Conservation (phyloP, 2,797 vertebrate species). For the Peromyscus nudipes region DNA sequence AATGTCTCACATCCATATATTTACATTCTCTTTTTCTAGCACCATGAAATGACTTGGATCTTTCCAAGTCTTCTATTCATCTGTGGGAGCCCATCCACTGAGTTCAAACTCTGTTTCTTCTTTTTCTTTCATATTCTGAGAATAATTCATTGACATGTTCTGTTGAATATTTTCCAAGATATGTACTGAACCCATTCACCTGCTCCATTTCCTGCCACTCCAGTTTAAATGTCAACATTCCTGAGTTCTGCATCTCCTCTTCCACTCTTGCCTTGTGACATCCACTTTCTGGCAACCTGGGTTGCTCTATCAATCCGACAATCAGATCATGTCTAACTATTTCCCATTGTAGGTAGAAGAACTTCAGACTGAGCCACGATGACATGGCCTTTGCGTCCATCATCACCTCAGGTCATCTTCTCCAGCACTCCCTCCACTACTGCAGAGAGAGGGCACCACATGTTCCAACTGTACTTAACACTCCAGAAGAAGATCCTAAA, state of each 20-base stretch:
- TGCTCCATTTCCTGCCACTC: neutral
- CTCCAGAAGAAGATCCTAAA: neutral
- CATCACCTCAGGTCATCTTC: neutral
- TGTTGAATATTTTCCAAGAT: slow-evolving; percentile 11
- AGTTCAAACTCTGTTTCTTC: neutral
- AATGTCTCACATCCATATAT: neutral
- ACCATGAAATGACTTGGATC: neutral
- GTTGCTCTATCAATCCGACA: neutral
- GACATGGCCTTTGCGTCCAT: neutral
- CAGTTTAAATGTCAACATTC: neutral
- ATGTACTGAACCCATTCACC: neutral
- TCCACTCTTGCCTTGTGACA: neutral
- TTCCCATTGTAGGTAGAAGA: neutral
- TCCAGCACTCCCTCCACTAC: neutral
- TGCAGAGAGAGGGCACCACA: neutral
- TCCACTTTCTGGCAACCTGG: neutral
- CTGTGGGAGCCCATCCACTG: neutral
- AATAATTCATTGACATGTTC: neutral
- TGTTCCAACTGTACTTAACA: neutral
- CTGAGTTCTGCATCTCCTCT: neutral
- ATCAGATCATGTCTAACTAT: neutral
- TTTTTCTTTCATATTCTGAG: neutral
- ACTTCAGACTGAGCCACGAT: neutral
- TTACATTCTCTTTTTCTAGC: neutral
- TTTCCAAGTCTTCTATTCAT: neutral